These are phyloP conservation scores for Drosophila lacteicornis DNA, from an alignment of 1,140 invertebrate species.

Conservation along the genomic window DNA sequence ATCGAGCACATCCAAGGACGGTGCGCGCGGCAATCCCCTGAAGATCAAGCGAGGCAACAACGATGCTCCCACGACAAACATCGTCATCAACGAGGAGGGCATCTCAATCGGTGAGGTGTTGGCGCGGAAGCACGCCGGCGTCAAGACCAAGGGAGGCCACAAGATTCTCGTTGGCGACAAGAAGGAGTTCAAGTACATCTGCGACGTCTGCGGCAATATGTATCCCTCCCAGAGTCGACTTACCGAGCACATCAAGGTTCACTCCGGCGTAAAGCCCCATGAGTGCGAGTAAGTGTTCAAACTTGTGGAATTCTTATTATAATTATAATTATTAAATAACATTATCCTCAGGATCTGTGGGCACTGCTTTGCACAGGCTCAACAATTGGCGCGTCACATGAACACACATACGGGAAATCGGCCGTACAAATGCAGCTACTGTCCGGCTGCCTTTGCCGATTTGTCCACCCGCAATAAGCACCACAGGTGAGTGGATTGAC, in stretches of 20 bases:
- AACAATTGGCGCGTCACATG: slow-evolving; percentile 81
- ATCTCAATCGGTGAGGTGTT: slow-evolving; percentile 53
- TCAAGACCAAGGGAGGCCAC: slow-evolving; percentile 71
- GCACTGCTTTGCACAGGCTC: slow-evolving; percentile 76
- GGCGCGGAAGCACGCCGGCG: slow-evolving; percentile 51
- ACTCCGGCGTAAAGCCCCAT: slow-evolving; percentile 79
- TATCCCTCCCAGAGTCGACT: slow-evolving; percentile 81
- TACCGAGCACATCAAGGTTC: slow-evolving; percentile 83
- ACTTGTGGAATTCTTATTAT: too few relatives aligned
- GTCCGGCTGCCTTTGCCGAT: slow-evolving; percentile 89
- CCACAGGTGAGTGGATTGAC: slow-evolving; percentile 81
- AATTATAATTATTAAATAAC: neutral
- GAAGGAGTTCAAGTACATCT: slow-evolving; percentile 79
- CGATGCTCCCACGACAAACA: slow-evolving; percentile 22
- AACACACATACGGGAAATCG: slow-evolving; percentile 82
- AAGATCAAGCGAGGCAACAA: slow-evolving; percentile 43
- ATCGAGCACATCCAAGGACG: slow-evolving; percentile 1
- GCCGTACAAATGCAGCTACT: slow-evolving; percentile 90
- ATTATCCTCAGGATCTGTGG: slow-evolving; percentile 67
- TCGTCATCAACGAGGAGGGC: slow-evolving; percentile 52
- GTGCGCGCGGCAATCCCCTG: neutral
- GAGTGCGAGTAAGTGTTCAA: slow-evolving; percentile 77
- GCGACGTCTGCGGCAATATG: slow-evolving; percentile 82
- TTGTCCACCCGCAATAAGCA: slow-evolving; percentile 87
- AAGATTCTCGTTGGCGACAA: slow-evolving; percentile 71